These are phyloP conservation scores for Fregetta grallaria DNA, from an alignment of 2,113 vertebrate genomes.

Conservation along the genomic window DNA sequence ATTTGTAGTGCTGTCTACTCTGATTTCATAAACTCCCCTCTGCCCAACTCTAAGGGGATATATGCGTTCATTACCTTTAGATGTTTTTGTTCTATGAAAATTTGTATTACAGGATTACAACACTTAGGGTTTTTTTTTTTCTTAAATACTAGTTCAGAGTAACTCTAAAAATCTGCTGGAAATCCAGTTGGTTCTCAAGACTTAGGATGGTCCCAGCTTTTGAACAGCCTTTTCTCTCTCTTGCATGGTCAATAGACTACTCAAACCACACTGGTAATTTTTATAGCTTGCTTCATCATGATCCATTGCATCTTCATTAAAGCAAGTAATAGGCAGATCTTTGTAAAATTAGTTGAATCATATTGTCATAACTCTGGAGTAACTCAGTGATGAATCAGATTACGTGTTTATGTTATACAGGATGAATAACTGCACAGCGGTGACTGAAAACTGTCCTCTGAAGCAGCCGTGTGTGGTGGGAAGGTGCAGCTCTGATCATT, in stretches of 20 bases:
- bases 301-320: not conserved
- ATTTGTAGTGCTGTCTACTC: not conserved
- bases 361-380: not conserved
- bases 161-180: not conserved
- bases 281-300: not conserved
- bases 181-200: not conserved
- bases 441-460: not conserved
- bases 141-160: not conserved
- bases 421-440: not conserved
- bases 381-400: not conserved
- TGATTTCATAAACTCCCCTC: not conserved
- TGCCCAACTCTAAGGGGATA: not conserved
- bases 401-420: not conserved
- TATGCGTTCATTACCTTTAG: not conserved
- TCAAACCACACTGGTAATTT: not conserved
- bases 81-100: not conserved
- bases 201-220: not conserved
- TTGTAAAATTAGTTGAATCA: not conserved
- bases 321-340: not conserved
- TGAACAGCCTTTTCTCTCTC: not conserved
- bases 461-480: rapidly evolving
- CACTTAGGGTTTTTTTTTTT: not conserved
- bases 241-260: not conserved
- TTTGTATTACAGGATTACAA: not conserved
- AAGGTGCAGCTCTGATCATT: not conserved